Evolutionary conservation across 2,888 invertebrate genomes (phyloP).

Genomic region (Caenorhabditis panamensis): DNA sequence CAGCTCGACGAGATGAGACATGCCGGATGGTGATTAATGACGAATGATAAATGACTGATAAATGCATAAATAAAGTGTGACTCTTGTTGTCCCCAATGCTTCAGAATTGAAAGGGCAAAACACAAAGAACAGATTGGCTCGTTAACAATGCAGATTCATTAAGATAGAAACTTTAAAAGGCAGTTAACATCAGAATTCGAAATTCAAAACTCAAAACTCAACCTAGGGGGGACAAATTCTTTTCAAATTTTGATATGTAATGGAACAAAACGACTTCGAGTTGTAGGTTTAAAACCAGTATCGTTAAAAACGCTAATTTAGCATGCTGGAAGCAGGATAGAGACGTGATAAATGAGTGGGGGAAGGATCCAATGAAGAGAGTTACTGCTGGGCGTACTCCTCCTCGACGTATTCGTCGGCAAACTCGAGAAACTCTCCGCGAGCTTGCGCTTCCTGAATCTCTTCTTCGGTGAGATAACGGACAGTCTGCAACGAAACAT

Average conservation of each 20-base stretch:
- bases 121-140: not conserved
- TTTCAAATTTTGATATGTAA: not conserved
- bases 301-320: not conserved
- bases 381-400: constrained; percentile 11
- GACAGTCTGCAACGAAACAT: constrained; percentile 29
- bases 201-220: not conserved
- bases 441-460: constrained; percentile 53
- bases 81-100: not conserved
- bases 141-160: constrained; percentile 11
- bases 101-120: not conserved
- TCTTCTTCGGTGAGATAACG: constrained; percentile 62
- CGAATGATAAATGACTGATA: not conserved
- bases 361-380: not conserved
- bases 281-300: not conserved
- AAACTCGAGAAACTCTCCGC: constrained; percentile 51
- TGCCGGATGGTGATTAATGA: not conserved
- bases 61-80: not conserved
- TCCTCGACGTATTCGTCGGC: constrained; percentile 44
- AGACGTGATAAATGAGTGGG: not conserved
- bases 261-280: not conserved
- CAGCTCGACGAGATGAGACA: constrained; percentile 17
- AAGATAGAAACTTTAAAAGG: not conserved
- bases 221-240: too few species aligned
- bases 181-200: not conserved
- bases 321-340: too few species aligned